phyloP scores from a whole-genome alignment of 2,113 vertebrate species.

The Apteryx mantelli region DNA sequence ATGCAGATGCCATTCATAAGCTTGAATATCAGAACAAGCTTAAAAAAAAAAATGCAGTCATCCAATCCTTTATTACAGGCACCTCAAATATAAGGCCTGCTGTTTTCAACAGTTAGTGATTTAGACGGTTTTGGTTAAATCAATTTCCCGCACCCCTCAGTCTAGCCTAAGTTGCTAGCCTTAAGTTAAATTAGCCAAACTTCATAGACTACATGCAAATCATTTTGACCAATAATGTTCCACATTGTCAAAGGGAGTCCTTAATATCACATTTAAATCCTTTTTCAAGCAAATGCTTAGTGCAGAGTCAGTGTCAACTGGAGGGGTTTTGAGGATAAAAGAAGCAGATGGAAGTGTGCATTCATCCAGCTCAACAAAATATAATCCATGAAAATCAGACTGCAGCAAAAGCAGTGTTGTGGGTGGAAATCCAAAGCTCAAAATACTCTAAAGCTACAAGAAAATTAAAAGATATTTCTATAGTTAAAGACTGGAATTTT shows the following conservation, averaged over 20 bases:
- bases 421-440: slow-evolving; percentile 41
- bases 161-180: not conserved
- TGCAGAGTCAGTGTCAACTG: not conserved
- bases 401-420: not conserved
- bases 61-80: not conserved
- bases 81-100: not conserved
- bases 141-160: not conserved
- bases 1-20: not conserved
- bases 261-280: not conserved
- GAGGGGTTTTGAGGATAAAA: not conserved
- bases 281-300: not conserved
- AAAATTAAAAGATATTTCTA: not conserved
- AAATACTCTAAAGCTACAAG: not conserved
- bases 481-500: not conserved
- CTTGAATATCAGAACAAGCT: not conserved
- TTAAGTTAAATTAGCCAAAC: not conserved
- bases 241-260: not conserved
- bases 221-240: not conserved
- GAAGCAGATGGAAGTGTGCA: slow-evolving; percentile 27
- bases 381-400: not conserved
- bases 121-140: not conserved
- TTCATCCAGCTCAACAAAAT: not conserved
- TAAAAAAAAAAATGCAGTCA: not conserved
- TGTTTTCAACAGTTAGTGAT: not conserved
- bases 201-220: not conserved